Evolutionary conservation across 2,888 invertebrate species (phyloP), one percentile per base, ranked within the genome.

Genomic region (Melolontha melolontha): DNA sequence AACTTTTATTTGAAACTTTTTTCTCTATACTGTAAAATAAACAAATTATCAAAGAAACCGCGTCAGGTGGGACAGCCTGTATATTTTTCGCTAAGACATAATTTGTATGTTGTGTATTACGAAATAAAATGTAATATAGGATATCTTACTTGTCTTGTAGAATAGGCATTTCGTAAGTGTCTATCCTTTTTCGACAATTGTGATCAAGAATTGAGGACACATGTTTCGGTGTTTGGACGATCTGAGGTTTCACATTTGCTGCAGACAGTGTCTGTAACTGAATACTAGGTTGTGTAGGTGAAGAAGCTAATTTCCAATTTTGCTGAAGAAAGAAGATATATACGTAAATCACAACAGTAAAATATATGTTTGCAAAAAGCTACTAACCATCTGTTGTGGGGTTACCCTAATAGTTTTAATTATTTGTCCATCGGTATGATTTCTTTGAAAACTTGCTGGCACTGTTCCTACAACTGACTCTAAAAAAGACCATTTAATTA

Each of bases 191-290:
- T 66, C 89, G 83, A 27, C 71, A 70, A 39, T 86, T 86, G 74
- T 87, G 87, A 79, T 87, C 87, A 74, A 89, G 79, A 72, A 89
- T 89, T 34, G 88, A 87, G 72, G 89, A 87, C 74, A 87, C 86
- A 17, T 69, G 73, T 52, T 73, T 74, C 68, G 67, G 80, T 76
- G 70, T 70, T 57, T 71, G 59, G 12, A 70, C 69, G 42, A 79
- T 75, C 70, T 78, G 81, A 27, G 78, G 77, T 51, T 77, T 77
- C 16, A 79, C 75, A 52, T 78, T 76, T 64, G 80, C 78, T 63
- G 80, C 78, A 42, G 72, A 68, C 62, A 73, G 67, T 16, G 70
- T 59, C 66, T 77, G 77, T 55, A 79, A 74, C 72, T 78, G 78
- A 50, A 80, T 74, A 72, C 80, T 80, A 73, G 75, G 77, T 71